Percentiles rank a stretch among this genome's conserved stretches.
These are phyloP conservation scores for Lepilemur ruficaudatus DNA, from an alignment of 2,797 vertebrate genomes.

Conservation along the genomic window DNA sequence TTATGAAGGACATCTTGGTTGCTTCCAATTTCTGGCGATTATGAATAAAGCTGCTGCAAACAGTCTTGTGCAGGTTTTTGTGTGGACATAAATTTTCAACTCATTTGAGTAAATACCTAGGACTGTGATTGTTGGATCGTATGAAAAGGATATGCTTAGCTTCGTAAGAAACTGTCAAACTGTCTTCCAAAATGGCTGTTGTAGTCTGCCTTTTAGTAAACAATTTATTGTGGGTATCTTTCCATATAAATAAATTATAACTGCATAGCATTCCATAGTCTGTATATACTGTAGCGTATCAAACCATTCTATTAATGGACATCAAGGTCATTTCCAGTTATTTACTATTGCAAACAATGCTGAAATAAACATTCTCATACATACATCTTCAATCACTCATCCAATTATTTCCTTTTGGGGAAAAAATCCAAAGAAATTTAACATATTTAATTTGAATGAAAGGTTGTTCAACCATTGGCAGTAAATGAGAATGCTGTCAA, in stretches of 20 bases:
- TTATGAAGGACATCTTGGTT: background rate
- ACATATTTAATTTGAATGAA: background rate
- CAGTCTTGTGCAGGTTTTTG: background rate
- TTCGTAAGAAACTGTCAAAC: background rate
- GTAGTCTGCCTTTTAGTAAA: background rate
- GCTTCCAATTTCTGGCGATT: background rate
- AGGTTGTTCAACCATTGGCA: background rate
- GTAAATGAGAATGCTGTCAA: background rate
- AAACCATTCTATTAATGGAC: background rate
- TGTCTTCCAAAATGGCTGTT: background rate
- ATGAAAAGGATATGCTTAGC: background rate
- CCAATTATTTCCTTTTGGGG: background rate
- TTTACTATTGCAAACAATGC: background rate
- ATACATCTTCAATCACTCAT: background rate
- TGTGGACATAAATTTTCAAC: background rate
- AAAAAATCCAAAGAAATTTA: background rate
- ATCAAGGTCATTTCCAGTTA: background rate
- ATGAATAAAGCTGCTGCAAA: background rate
- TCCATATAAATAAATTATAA: conserved; percentile 3
- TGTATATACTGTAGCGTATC: background rate
- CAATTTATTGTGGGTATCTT: background rate
- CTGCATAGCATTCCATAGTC: background rate
- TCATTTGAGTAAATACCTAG: background rate
- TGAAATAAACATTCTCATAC: background rate
- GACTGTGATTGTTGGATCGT: background rate